Evolutionary conservation across 2,113 vertebrate genomes (phyloP).

Genomic region (Phocoena sinus): DNA sequence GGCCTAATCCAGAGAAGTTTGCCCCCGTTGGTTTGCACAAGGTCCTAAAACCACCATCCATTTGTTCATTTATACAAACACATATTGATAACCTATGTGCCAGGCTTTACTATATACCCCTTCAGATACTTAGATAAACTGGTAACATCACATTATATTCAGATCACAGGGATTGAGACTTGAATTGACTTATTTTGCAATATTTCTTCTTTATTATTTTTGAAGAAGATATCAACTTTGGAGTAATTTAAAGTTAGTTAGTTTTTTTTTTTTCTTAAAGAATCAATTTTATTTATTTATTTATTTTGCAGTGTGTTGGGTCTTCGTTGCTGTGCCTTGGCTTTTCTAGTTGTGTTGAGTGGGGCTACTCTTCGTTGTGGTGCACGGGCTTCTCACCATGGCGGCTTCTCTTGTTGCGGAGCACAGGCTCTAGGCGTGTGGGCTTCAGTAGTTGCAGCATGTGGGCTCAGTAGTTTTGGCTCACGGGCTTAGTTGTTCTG

Average conservation of each 20-base stretch:
- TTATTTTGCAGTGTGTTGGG: too few species aligned
- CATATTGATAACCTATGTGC: not conserved
- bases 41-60: not conserved
- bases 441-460: too few species aligned
- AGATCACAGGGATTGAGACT: not conserved
- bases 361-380: too few species aligned
- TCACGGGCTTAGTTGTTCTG: too few species aligned
- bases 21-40: not conserved
- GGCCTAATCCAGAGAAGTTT: not conserved
- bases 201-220: not conserved
- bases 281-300: too few species aligned
- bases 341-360: too few species aligned
- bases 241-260: not conserved
- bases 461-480: too few species aligned
- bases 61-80: not conserved
- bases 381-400: too few species aligned
- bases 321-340: too few species aligned
- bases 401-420: too few species aligned
- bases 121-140: not conserved
- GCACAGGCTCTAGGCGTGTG: too few species aligned
- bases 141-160: not conserved
- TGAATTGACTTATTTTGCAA: not conserved
- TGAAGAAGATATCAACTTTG: not conserved
- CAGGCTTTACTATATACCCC: not conserved
- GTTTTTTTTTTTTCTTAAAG: too few species aligned